Base-by-base conservation (phyloP, 2,797 vertebrate species). In the Parauchenoglanis punctatus region DNA sequence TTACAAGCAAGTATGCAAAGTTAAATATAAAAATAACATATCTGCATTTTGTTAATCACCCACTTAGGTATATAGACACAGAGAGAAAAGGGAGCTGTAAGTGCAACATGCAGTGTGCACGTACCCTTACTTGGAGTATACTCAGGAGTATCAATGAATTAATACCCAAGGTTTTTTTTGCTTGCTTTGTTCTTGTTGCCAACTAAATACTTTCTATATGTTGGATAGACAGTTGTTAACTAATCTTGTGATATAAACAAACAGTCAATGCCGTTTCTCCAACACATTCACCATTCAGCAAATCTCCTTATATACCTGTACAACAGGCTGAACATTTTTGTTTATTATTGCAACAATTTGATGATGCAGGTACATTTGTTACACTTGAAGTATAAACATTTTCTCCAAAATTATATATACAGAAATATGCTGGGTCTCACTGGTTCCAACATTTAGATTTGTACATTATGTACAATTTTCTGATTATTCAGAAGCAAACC, bases 401-500 rank as follows among this genome's bases (percentile, higher is more conserved):
- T 92, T 83, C 61, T 67, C 44, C 81, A 88, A 89, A 83, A 87
- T 88, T 83, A 83, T 89, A 92, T 65, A 83, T 68, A 93, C 95
- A 96, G 92, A 95, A 89, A 92, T 89, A 87, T 93, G 90, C 92
- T 92, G 91, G 90, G 88, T 93, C 91, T 92, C 54, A 90, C 92
- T 91, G 91, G 93, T 91, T 94, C 93, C 92, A 94, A 93, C 92
- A 93, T 90, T 91, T 65, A 87, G 86, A 94, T 95, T 95, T 96
- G 93, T 95, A 96, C 96, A 96, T 94, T 96, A 96, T 94, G 93
- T 96, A 95, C 94, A 94, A 61, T 89, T 92, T 93, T 94, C 93
- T 93, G 85, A 92, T 92, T 89, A 61, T 49, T 83, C 46, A 84
- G 78, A 86, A 85, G 44, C 82, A 73, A 86, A 49, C 52, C 59